Conservation (phyloP, 2,113 vertebrate genomes). For the Heterocephalus glaber region DNA sequence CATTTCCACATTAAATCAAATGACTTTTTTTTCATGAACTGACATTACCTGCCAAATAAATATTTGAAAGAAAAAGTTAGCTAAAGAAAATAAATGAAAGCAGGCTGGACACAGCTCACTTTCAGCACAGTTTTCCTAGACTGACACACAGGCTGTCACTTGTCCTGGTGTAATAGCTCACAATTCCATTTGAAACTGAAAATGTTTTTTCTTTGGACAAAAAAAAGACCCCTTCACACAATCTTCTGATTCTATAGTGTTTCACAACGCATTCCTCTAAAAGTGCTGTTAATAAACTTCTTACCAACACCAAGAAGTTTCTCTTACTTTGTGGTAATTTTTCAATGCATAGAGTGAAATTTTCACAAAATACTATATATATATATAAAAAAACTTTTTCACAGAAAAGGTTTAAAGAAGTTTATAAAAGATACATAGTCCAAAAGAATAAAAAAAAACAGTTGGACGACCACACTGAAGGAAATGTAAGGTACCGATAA, state of each 20-base stretch:
- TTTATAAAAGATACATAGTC: neutral
- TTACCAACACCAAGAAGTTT: neutral
- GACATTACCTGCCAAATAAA: neutral
- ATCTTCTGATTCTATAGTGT: conserved; percentile 92
- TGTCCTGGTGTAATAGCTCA: conserved; percentile 87
- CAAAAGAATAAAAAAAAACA: neutral
- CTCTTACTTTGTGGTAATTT: neutral
- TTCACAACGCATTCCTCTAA: conserved; percentile 89
- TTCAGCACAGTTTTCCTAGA: conserved; percentile 91
- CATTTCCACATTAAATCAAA: conserved; percentile 56
- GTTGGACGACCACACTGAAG: too few relatives aligned
- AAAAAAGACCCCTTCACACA: conserved; percentile 87
- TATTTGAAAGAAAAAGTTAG: neutral
- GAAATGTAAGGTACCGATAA: too few relatives aligned
- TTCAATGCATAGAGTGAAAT: neutral
- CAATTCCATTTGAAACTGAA: conserved; percentile 87
- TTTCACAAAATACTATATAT: neutral
- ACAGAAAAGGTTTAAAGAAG: conserved; percentile 15
- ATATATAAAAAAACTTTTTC: conserved; percentile 18
- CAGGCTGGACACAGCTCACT: conserved; percentile 82
- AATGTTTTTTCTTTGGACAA: conserved; percentile 86
- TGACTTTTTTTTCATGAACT: conserved; percentile 13
- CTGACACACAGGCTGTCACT: conserved; percentile 90
- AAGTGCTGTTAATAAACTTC: conserved; percentile 53
- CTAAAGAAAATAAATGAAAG: neutral